phyloP scores from a whole-genome alignment of 2,888 invertebrate species.

The Merodon equestris region DNA sequence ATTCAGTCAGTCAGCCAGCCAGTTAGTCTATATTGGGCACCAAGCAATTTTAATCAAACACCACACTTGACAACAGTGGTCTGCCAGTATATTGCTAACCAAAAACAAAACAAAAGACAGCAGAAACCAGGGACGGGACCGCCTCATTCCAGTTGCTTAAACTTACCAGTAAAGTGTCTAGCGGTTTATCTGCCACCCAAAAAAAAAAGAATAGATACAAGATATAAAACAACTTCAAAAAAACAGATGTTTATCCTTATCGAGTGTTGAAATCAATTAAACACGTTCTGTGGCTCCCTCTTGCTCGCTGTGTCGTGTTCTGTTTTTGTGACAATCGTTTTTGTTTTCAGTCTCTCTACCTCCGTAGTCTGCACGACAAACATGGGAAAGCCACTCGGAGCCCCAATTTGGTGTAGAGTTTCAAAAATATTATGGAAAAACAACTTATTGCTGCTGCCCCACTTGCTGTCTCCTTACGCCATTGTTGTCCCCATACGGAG shows the following conservation, averaged over 20 bases:
- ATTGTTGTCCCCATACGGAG: too few relatives aligned
- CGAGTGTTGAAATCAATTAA: slow-evolving; percentile 59
- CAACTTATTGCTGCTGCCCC: too few relatives aligned
- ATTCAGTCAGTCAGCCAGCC: too few relatives aligned
- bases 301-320: neutral
- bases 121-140: neutral
- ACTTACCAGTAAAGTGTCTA: slow-evolving; percentile 19
- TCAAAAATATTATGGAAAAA: too few relatives aligned
- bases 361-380: neutral
- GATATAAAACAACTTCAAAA: slow-evolving; percentile 28
- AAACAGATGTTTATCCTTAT: slow-evolving; percentile 53
- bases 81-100: neutral
- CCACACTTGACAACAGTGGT: slow-evolving; percentile 20
- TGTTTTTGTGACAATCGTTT: slow-evolving; percentile 37
- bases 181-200: slow-evolving; percentile 9
- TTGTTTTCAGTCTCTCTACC: neutral
- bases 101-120: too few relatives aligned
- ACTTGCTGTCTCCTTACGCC: too few relatives aligned
- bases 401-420: too few relatives aligned
- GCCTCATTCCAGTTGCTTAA: slow-evolving; percentile 8
- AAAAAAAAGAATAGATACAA: slow-evolving; percentile 22
- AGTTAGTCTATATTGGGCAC: slow-evolving; percentile 10
- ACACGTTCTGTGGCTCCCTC: slow-evolving; percentile 35
- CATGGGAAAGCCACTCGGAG: slow-evolving; percentile 30
- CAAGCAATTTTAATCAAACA: slow-evolving; percentile 31